Evolutionary conservation across 2,888 invertebrate species (phyloP).

Genomic region (Punctoribates punctum): DNA sequence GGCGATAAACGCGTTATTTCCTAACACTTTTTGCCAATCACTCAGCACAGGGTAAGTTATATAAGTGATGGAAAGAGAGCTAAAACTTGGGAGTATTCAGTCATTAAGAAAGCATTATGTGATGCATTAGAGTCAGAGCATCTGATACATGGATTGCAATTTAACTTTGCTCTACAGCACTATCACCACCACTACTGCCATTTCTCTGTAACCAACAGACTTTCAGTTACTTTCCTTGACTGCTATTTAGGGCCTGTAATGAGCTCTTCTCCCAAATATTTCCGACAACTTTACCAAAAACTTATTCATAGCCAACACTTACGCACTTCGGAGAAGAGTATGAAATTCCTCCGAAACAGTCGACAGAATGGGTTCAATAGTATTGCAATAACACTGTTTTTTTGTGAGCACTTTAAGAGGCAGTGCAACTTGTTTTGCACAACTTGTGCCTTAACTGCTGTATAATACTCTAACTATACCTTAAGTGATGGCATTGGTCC

Average conservation of each 20-base stretch:
- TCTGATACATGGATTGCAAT: slow-evolving; percentile 28
- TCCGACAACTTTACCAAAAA: slow-evolving; percentile 22
- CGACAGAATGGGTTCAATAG: not conserved
- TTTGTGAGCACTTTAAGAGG: slow-evolving; percentile 18
- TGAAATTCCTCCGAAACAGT: not conserved
- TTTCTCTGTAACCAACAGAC: not conserved
- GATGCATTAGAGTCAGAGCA: slow-evolving; percentile 32
- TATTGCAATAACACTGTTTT: not conserved
- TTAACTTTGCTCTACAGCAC: slow-evolving; percentile 11
- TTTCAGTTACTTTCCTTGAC: slow-evolving; percentile 10
- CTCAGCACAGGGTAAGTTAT: not conserved
- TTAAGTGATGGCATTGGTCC: slow-evolving; percentile 22
- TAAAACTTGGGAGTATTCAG: slow-evolving; percentile 27
- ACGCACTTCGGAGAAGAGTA: not conserved
- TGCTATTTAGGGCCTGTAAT: slow-evolving; percentile 27
- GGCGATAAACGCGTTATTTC: slow-evolving; percentile 16
- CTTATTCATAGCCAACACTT: slow-evolving; percentile 16
- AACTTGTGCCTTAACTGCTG: slow-evolving; percentile 1
- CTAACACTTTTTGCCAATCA: slow-evolving; percentile 1
- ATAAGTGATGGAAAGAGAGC: slow-evolving; percentile 7
- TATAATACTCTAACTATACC: not conserved
- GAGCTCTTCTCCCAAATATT: slow-evolving; percentile 32
- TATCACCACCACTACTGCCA: not conserved
- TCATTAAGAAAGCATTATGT: slow-evolving; percentile 33
- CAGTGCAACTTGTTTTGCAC: slow-evolving; percentile 10